A percentile compares a stretch with the other conserved stretches of the same genome.
These are phyloP conservation scores for Hydrotaea cyrtoneurina DNA, from an alignment of 2,888 invertebrate species.

Conservation along the genomic window DNA sequence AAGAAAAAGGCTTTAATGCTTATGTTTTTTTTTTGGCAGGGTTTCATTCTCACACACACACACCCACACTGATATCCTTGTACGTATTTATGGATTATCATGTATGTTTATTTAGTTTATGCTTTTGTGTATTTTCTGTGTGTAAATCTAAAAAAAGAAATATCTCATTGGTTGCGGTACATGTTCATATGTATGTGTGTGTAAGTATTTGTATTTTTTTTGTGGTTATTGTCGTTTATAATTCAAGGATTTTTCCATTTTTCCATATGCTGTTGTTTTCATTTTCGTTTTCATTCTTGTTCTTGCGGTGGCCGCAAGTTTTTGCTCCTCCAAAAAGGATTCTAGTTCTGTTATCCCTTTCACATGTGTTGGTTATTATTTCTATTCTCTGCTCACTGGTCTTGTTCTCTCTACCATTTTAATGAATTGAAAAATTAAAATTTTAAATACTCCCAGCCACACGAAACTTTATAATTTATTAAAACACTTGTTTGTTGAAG, in stretches of 20 bases:
- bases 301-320: neutral
- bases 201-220: neutral
- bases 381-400: neutral
- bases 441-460: constrained; percentile 17
- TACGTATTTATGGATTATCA: constrained; percentile 17
- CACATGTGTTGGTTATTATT: neutral
- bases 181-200: neutral
- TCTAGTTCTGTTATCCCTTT: constrained; percentile 9
- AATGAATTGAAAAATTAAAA: constrained; percentile 36
- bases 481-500: neutral
- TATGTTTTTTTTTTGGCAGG: neutral
- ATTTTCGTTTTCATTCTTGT: neutral
- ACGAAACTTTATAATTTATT: neutral
- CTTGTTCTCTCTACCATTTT: neutral
- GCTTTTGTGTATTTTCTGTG: neutral
- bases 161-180: constrained; percentile 7
- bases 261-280: constrained; percentile 32
- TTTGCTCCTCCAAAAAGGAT: constrained; percentile 23
- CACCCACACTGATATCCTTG: neutral
- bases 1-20: neutral
- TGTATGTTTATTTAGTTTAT: constrained; percentile 33
- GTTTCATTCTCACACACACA: neutral
- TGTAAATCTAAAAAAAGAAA: neutral
- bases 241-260: constrained; percentile 61
- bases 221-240: constrained; percentile 50